phyloP scores from a whole-genome alignment of 2,888 invertebrate species.

The Callinectes sapidus region DNA sequence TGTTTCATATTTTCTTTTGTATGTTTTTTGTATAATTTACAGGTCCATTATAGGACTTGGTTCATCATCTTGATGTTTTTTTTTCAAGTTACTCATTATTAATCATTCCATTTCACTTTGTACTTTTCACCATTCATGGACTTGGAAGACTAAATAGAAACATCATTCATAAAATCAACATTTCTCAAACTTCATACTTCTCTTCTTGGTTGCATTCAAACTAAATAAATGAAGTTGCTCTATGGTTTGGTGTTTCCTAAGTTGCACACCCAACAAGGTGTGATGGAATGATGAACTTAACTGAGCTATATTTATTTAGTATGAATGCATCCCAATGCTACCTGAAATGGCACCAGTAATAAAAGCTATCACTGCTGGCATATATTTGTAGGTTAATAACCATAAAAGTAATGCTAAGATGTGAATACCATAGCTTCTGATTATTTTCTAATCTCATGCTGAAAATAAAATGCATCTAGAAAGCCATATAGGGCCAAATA shows the following conservation, averaged over 20 bases:
- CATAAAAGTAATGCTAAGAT: background rate
- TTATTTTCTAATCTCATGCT: background rate
- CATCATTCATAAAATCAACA: background rate
- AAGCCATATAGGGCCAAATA: background rate
- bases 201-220: background rate
- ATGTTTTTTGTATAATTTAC: background rate
- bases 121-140: background rate
- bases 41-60: background rate
- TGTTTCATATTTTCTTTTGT: background rate
- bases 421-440: background rate
- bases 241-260: background rate
- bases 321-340: background rate
- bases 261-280: background rate
- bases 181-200: background rate
- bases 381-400: background rate
- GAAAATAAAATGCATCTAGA: background rate
- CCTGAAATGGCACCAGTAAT: background rate
- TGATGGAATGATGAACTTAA: background rate
- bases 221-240: background rate
- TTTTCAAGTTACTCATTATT: background rate
- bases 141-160: slow-evolving; percentile 11
- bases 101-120: background rate
- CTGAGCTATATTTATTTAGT: background rate
- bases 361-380: background rate
- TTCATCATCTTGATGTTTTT: background rate